Percentiles rank a stretch among this genome's conserved stretches.
Conservation (phyloP, 2,888 invertebrate genomes). For the Globia sparganii region DNA sequence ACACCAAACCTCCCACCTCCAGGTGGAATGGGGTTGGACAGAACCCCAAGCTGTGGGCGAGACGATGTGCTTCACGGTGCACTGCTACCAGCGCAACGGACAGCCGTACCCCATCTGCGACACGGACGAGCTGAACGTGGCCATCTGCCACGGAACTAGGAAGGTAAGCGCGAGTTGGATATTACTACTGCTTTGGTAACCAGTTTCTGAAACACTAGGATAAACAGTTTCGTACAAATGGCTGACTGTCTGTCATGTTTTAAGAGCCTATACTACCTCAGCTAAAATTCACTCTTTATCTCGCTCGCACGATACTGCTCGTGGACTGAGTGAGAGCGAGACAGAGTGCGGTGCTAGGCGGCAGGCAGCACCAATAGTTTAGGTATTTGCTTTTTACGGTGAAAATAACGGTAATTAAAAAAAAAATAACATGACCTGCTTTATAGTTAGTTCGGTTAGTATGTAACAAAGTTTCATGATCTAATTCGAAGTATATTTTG, state of each 20-base stretch:
- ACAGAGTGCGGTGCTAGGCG: too few relatives aligned
- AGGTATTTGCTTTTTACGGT: too few relatives aligned
- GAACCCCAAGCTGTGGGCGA: constrained; percentile 97
- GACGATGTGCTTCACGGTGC: constrained; percentile 97
- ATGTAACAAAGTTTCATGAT: too few relatives aligned
- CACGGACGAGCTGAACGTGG: constrained; percentile 96
- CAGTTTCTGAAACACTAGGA: neutral
- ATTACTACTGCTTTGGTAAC: neutral
- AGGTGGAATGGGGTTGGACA: constrained; percentile 97
- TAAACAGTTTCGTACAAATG: neutral
- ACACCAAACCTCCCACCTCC: constrained; percentile 7
- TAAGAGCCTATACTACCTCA: too few relatives aligned
- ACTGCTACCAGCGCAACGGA: constrained; percentile 97
- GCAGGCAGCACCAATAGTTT: too few relatives aligned
- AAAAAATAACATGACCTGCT: too few relatives aligned
- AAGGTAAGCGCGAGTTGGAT: constrained; percentile 87
- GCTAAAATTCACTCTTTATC: too few relatives aligned
- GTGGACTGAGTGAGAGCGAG: too few relatives aligned
- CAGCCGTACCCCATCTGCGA: constrained; percentile 98
- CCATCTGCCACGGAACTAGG: constrained; percentile 96
- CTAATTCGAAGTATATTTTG: too few relatives aligned
- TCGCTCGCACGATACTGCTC: too few relatives aligned
- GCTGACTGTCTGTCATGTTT: neutral
- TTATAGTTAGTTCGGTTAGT: too few relatives aligned
- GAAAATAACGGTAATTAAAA: too few relatives aligned